Evolutionary conservation across 2,797 vertebrate genomes (phyloP).

Genomic region (Podarcis lilfordi): DNA sequence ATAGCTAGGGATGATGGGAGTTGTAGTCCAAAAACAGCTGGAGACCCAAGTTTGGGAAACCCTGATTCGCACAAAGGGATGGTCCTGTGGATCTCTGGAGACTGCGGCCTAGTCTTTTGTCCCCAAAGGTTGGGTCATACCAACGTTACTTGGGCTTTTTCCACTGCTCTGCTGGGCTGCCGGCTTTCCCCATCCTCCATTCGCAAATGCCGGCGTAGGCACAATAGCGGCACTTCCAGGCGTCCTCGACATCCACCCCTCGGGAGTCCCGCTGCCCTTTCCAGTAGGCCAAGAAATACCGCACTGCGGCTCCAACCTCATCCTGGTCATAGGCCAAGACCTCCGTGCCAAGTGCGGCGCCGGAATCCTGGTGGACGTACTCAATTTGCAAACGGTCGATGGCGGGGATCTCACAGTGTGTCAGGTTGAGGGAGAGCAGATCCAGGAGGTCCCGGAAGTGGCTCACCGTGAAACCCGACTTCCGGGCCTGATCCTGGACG

Average conservation of each 20-base stretch:
- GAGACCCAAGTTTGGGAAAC: no score
- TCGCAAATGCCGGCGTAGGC: conserved; percentile 74
- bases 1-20: no score
- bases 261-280: conserved; percentile 75
- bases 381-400: conserved; percentile 77
- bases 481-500: conserved; percentile 67
- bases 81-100: not conserved
- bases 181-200: conserved; percentile 66
- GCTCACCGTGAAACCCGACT: conserved; percentile 63
- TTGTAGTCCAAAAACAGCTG: no score
- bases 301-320: conserved; percentile 64
- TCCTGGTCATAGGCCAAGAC: conserved; percentile 70
- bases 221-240: conserved; percentile 80
- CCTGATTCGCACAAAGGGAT: no score
- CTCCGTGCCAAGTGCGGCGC: conserved; percentile 66
- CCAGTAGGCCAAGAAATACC: conserved; percentile 77
- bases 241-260: conserved; percentile 82
- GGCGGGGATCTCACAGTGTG: conserved; percentile 72
- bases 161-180: not conserved
- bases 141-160: conserved; percentile 19
- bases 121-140: not conserved
- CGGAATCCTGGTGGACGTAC: conserved; percentile 77
- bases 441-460: conserved; percentile 77
- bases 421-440: conserved; percentile 71
- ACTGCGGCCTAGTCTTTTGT: not conserved